Base-by-base conservation (phyloP, 2,797 vertebrate genomes). In the Rhynchotus rufescens region DNA sequence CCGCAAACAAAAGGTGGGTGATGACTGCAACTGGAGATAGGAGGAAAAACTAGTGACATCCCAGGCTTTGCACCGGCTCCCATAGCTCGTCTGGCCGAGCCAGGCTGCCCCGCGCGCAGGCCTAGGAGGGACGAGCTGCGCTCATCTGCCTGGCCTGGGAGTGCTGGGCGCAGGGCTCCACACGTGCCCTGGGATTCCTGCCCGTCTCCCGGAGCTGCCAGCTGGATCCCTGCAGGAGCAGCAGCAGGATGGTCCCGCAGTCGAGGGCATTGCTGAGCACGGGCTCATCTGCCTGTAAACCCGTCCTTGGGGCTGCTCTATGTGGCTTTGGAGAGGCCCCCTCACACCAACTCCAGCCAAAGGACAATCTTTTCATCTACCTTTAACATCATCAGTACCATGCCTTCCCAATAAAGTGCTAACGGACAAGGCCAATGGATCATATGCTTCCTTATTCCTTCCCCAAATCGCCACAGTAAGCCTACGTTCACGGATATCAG, bases 341-440 rank as follows among this genome's bases (percentile, higher is more conserved):
- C 1, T 9, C 45, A 25, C 28, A 26, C 60, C 1, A 3, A 62
- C 66, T 87, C 15, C 91, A 92, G 79, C 45, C 60, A 19, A 57
- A 40, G 36, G 60, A 82, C 4, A 67, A 42, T 64, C 81, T 85
- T 73, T 90, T 8, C 2, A 2, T 49, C 62, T 67, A 60, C 82
- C 91, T 87, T 74, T 60, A 76, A 13, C 62, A 60, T 52, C 82
- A 84, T 40, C 4, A 93, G 89, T 61, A 51, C 88, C 82, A 56
- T 15, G 79, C 84, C 85, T 82, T 49, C 83, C 88, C 90, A 87
- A 92, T 93, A 87, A 93, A 89, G 56, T 86, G 67, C 88, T 93
- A 95, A 95, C 66, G 90, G 95, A 92, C 86, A 92, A 93, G 85
- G 91, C 11, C 95, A 87, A 67, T 93, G 83, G 69, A 45, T 95